Evolutionary conservation across 2,888 invertebrate genomes (phyloP), one percentile per base, ranked within the genome.

Genomic region (Gastrophysa polygoni): DNA sequence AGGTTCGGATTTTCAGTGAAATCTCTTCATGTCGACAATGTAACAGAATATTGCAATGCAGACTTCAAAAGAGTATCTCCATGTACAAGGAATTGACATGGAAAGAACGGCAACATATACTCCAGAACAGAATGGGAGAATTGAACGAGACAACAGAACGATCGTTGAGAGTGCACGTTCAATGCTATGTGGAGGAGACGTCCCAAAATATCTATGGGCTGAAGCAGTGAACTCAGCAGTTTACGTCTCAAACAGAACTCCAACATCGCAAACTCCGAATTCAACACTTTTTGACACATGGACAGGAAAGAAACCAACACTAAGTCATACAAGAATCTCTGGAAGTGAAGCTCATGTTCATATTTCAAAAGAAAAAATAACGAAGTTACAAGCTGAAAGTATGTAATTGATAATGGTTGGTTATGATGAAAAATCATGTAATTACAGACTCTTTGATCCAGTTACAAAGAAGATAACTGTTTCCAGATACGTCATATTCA

Each of bases 171-270:
- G 68, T 55, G 76, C 78, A 10, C 63, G 75, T 48, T 61, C 77
- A 8, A 75, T 79, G 74, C 20, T 80, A 11, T 63, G 67, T 14
- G 61, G 70, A 11, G 70, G 70, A 34, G 63, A 73, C 29, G 21
- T 79, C 18, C 73, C 73, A 1, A 54, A 68, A 20, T 24, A 59
- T n/a, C 64, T 77, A 34, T 81, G 79, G 79, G 76, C 75, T n/a
- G 78, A 81, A 64, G 80, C 77, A 14, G 74, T 76, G 2, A 70
- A 69, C 24, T 75, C 75, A 8, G 75, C 77, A 10, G 73, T 6
- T 63, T 72, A 55, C 63, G 20, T 61, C 4, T 46, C 55, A 24
- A 64, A 61, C 34, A 14, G 61, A 17, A 60, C 64, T 21, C 28
- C 34, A 5, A 56, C 51, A 11, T 51, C 46, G n/a, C 55, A 56